Evolutionary conservation across 2,888 invertebrate genomes (phyloP), one percentile per base, ranked within the genome.

Genomic region (Philhelius pedissequus): DNA sequence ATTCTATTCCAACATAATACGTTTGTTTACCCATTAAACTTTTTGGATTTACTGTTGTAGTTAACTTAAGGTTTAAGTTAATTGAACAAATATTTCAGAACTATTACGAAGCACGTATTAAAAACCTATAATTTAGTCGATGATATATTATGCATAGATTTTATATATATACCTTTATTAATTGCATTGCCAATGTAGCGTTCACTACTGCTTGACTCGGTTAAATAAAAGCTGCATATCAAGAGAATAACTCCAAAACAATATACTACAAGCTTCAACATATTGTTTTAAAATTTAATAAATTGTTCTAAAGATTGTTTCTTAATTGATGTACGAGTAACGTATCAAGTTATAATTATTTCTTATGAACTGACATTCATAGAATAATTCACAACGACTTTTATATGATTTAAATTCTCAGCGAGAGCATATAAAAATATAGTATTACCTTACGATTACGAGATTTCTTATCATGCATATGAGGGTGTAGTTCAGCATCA

Each of bases 171-270:
- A 68, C 68, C 52, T 52, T 52, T 52, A n/a, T 54, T 15, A 3
- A 68, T 18, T 8, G 68, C 68, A 27, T 54, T 54, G 18, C 40
- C 38, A 54, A 68, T 54, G 18, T 54, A 68, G 4, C 40, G 52
- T 54, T 68, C 25, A 38, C 68, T 38, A 8, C 22, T 40, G 38
- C 50, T 68, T 11, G 18, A 40, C 1, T 27, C 68, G 25, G 9
- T n/a, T 2, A 25, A 68, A 27, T 18, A 27, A 25, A 68, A 40
- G 11, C 4, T 18, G 4, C 40, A 15, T 25, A 68, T 40, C 3
- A 52, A 7, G 3, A 68, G 11, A 6, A 54, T 7, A 27, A 15
- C n/a, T 40, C 18, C 68, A 3, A 40, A 25, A 40, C 3, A n/a
- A 13, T 18, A 11, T 8, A 11, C 20, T 8, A 11, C 20, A 38